phyloP scores from a whole-genome alignment of 2,888 invertebrate genomes.

The Acrocyrtus sp. region DNA sequence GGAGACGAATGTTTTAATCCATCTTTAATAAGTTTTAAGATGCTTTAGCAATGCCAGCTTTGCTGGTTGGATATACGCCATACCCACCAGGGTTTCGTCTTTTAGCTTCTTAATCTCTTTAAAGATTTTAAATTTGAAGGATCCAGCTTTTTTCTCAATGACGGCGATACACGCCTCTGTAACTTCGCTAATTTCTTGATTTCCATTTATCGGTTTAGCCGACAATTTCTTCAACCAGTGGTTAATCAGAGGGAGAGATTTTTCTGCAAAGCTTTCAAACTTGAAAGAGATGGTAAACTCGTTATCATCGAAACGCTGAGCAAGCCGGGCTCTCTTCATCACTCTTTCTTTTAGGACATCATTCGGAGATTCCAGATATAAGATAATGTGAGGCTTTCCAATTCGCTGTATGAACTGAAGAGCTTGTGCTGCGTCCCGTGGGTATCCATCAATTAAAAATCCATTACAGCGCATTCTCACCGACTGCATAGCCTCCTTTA shows the following conservation, averaged over 20 bases:
- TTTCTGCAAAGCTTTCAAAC: not conserved
- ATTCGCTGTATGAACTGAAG: not conserved
- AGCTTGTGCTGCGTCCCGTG: not conserved
- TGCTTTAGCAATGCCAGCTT: too few species aligned
- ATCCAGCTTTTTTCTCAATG: too few species aligned
- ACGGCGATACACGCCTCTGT: too few species aligned
- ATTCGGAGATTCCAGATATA: not conserved
- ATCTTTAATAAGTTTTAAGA: too few species aligned
- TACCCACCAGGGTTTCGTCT: too few species aligned
- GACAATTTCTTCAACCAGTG: not conserved
- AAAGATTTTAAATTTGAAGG: slow-evolving; percentile 1
- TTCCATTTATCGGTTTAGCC: too few species aligned
- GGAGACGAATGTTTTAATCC: too few species aligned
- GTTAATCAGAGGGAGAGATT: not conserved
- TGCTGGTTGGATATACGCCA: too few species aligned
- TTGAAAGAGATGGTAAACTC: slow-evolving; percentile 6
- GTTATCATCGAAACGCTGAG: slow-evolving; percentile 15
- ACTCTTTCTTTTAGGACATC: slow-evolving; percentile 3
- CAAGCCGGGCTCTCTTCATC: not conserved
- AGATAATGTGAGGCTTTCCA: slow-evolving; percentile 12
- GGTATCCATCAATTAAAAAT: slow-evolving; percentile 19
- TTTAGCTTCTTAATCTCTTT: not conserved
- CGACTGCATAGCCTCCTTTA: not conserved
- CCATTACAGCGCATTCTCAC: not conserved
- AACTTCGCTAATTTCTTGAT: too few species aligned